Percentiles rank a stretch among this genome's conserved stretches.
These are phyloP conservation scores for Hesperophylax magnus DNA, from an alignment of 1,140 invertebrate species.

Conservation along the genomic window DNA sequence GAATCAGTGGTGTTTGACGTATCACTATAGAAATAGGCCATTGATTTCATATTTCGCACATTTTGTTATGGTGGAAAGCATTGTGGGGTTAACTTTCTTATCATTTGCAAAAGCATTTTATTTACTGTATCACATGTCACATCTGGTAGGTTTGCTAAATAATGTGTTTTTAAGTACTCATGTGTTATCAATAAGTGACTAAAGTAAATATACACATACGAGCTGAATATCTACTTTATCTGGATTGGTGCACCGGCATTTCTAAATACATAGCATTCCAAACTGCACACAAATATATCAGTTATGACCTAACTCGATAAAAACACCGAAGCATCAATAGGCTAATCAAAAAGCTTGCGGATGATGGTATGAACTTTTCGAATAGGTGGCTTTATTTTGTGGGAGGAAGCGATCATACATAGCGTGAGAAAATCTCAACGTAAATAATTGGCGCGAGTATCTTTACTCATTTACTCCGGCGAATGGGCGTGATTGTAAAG, in stretches of 20 bases:
- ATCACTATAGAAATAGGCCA: too few species aligned
- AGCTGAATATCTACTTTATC: background rate
- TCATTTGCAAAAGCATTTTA: too few species aligned
- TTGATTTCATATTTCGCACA: too few species aligned
- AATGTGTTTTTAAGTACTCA: background rate
- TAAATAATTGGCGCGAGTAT: slow-evolving; percentile 60
- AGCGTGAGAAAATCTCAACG: slow-evolving; percentile 67
- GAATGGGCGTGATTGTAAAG: slow-evolving; percentile 31
- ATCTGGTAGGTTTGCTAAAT: too few species aligned
- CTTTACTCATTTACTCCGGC: slow-evolving; percentile 31
- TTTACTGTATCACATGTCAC: too few species aligned
- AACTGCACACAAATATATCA: background rate
- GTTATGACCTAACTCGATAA: background rate
- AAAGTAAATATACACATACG: background rate
- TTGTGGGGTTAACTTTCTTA: too few species aligned
- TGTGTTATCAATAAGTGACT: background rate
- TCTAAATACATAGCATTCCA: background rate
- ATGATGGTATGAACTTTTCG: background rate
- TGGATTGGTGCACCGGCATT: slow-evolving; percentile 15
- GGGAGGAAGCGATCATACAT: slow-evolving; percentile 6
- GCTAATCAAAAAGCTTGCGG: background rate
- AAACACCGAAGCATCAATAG: background rate
- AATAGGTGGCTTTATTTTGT: background rate
- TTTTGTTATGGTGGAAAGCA: too few species aligned
- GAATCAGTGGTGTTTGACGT: too few species aligned